Evolutionary conservation across 37 sponge, comb jelly and placozoan genomes (phyloP).

Genomic region (Haliclona indistincta): DNA sequence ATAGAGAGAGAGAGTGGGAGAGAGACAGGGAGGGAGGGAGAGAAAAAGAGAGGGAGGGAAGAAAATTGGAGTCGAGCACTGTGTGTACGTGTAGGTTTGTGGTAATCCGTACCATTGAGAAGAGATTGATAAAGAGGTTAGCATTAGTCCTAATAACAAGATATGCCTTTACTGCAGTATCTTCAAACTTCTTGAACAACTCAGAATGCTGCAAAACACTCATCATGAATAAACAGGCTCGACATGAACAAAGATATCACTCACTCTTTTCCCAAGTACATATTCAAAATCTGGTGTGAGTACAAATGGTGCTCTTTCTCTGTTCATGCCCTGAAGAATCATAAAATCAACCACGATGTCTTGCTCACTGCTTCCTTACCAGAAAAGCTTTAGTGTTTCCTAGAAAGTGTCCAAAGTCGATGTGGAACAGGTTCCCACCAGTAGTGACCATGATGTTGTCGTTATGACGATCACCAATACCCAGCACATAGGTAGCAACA

Average conservation of each 20-base stretch:
- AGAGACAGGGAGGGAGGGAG: slow-evolving; percentile 14
- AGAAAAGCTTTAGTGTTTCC: slow-evolving; percentile 85
- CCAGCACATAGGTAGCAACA: slow-evolving; percentile 93
- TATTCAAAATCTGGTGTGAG: slow-evolving; percentile 95
- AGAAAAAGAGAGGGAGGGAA: slow-evolving; percentile 1
- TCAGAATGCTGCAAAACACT: slow-evolving; percentile 38
- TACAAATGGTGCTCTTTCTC: slow-evolving; percentile 96
- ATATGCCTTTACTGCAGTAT: slow-evolving; percentile 79
- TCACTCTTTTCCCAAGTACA: slow-evolving; percentile 90
- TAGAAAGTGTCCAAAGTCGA: slow-evolving; percentile 98
- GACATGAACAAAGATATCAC: slow-evolving; percentile 10
- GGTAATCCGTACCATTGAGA: background rate
- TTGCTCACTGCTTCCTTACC: slow-evolving; percentile 12
- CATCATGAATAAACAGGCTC: background rate
- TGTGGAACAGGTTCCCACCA: slow-evolving; percentile 93
- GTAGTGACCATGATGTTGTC: slow-evolving; percentile 95
- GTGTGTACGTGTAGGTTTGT: slow-evolving; percentile 2
- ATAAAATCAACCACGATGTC: background rate
- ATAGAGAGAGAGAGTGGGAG: background rate
- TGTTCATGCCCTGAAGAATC: slow-evolving; percentile 60
- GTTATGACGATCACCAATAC: slow-evolving; percentile 95
- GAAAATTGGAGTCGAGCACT: background rate
- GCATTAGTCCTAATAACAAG: slow-evolving; percentile 80
- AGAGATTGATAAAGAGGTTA: background rate
- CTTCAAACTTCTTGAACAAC: slow-evolving; percentile 74